Conservation (phyloP, 2,113 vertebrate genomes). For the Tragulus kanchil region DNA sequence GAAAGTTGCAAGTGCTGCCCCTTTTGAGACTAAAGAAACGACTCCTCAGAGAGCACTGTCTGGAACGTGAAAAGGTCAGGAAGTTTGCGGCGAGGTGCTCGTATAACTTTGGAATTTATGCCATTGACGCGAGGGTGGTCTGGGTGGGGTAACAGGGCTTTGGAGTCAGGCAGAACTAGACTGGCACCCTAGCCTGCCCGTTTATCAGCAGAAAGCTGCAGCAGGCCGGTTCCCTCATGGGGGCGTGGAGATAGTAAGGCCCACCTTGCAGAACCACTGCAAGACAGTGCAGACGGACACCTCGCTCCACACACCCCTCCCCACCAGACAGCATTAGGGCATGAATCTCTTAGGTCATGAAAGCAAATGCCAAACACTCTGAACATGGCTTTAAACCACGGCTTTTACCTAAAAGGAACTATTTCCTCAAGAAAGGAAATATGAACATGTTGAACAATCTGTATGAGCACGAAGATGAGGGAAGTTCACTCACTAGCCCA, state of each 20-base stretch:
- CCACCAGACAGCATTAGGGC: rapidly evolving
- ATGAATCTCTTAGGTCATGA: not conserved
- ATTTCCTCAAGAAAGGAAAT: not conserved
- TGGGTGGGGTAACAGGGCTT: not conserved
- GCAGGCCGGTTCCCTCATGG: not conserved
- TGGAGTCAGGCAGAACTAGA: not conserved
- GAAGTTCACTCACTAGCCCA: not conserved
- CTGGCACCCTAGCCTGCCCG: not conserved
- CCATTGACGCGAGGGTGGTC: not conserved
- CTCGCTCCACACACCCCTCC: rapidly evolving
- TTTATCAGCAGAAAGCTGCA: not conserved
- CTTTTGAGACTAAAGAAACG: not conserved
- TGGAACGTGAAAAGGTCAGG: conserved; percentile 54
- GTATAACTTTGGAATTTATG: conserved; percentile 25
- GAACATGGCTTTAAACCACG: not conserved
- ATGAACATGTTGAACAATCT: not conserved
- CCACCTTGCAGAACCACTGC: rapidly evolving
- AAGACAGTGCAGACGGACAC: not conserved
- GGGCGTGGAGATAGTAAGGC: too few species aligned
- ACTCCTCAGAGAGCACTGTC: conserved; percentile 24
- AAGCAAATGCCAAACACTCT: not conserved
- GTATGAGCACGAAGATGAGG: not conserved
- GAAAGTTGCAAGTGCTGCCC: not conserved
- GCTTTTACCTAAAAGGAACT: not conserved
- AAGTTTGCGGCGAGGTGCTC: not conserved